Evolutionary conservation across 2,888 invertebrate genomes (phyloP).

Genomic region (Sminthurinus aureus): DNA sequence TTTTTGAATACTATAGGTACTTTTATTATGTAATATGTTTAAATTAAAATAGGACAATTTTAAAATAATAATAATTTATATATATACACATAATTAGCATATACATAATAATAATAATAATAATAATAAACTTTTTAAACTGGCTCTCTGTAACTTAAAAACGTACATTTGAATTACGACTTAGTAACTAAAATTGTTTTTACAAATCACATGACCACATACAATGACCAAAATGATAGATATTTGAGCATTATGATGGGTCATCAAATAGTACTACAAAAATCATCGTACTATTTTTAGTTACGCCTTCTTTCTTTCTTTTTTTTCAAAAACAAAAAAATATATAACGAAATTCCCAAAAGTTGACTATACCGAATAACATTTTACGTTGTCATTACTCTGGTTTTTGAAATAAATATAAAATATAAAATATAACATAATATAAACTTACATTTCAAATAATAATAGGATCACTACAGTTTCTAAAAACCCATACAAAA

Average conservation of each 20-base stretch:
- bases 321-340: neutral
- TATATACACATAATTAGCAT: no score
- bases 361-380: neutral
- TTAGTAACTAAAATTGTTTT: neutral
- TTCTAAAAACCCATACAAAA: neutral
- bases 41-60: no score
- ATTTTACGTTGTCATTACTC: neutral
- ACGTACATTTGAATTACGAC: no score
- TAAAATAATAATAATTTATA: no score
- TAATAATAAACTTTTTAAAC: no score
- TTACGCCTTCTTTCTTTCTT: neutral
- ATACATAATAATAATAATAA: no score
- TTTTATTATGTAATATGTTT: no score
- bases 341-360: no score
- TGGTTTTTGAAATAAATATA: neutral
- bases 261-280: neutral
- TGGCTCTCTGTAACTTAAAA: no score
- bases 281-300: neutral
- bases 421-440: neutral
- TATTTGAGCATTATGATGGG: neutral
- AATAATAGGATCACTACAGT: neutral
- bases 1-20: no score
- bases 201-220: neutral
- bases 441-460: no score
- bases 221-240: neutral